Evolutionary conservation across 2,113 vertebrate species (phyloP).

Genomic region (Dolichallabes microphthalmus): DNA sequence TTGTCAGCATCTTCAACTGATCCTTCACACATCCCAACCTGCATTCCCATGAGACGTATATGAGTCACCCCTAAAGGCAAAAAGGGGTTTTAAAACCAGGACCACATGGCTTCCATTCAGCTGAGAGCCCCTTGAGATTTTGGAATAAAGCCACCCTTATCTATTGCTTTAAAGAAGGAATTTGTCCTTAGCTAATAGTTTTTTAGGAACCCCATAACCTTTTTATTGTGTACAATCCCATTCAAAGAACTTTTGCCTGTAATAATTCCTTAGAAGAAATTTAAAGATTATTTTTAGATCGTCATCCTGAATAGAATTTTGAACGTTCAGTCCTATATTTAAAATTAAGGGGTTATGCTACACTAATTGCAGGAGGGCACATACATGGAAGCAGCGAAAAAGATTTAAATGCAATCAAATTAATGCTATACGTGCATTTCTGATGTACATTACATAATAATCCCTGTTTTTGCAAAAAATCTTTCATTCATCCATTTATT

Average conservation of each 20-base stretch:
- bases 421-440: not conserved
- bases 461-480: not conserved
- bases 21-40: not conserved
- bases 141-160: not conserved
- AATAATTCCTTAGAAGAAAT: not conserved
- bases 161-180: not conserved
- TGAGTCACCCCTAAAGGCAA: not conserved
- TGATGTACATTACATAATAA: not conserved
- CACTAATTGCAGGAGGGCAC: not conserved
- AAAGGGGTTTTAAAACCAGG: not conserved
- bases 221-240: not conserved
- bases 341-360: not conserved
- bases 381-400: not conserved
- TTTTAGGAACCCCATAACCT: not conserved
- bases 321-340: not conserved
- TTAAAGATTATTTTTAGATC: not conserved
- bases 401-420: not conserved
- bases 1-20: conserved; percentile 12
- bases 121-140: not conserved
- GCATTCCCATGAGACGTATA: not conserved
- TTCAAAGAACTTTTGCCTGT: not conserved
- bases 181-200: not conserved
- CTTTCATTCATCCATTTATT: no score
- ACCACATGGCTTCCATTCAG: conserved; percentile 3
- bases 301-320: not conserved